Evolutionary conservation across 2,797 vertebrate species (phyloP).

Genomic region (Hozukius guyotensis): DNA sequence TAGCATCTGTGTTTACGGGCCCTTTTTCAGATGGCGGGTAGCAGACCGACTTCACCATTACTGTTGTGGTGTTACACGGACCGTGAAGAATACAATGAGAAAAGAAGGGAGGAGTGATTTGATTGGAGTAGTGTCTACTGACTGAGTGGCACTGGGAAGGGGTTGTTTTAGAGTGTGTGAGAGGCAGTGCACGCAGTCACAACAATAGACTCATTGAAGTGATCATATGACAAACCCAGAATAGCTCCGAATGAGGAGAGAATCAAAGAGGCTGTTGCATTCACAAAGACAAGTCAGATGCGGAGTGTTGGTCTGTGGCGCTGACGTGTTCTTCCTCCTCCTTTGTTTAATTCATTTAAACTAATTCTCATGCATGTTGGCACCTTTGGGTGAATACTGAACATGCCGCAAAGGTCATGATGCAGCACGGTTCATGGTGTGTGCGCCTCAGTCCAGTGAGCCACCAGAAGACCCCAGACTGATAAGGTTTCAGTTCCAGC

Average conservation of each 20-base stretch:
- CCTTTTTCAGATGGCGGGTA: not conserved
- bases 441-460: not conserved
- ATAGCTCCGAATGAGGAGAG: constrained; percentile 67
- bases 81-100: constrained; percentile 11
- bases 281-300: not conserved
- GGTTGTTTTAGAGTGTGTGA: constrained; percentile 17
- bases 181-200: constrained; percentile 16
- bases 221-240: constrained; percentile 53
- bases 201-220: constrained; percentile 62
- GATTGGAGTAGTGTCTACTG: constrained; percentile 13
- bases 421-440: constrained; percentile 3
- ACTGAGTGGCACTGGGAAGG: constrained; percentile 2
- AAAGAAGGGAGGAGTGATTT: not conserved
- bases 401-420: constrained; percentile 53
- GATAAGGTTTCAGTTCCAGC: not conserved
- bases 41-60: constrained; percentile 3
- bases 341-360: constrained; percentile 19
- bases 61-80: constrained; percentile 2
- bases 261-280: constrained; percentile 27
- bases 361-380: constrained; percentile 35
- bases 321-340: not conserved
- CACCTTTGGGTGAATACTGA: constrained; percentile 21
- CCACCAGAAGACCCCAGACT: not conserved
- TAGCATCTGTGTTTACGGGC: constrained; percentile 51
- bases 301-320: not conserved